phyloP scores from a whole-genome alignment of 1,140 invertebrate species.

The Carposina sasakii region DNA sequence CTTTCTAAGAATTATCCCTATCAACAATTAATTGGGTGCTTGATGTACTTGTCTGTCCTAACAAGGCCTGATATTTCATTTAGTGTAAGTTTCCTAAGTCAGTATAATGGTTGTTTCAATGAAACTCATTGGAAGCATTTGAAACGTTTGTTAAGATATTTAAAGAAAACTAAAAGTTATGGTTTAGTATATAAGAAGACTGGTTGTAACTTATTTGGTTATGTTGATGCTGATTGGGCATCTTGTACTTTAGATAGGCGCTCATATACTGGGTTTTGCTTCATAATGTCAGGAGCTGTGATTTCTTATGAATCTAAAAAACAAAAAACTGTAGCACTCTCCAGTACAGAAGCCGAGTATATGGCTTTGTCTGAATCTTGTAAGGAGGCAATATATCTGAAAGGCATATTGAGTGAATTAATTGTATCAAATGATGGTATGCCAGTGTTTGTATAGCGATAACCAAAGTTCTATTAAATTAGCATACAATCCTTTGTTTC shows the following conservation, averaged over 20 bases:
- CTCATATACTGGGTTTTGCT: slow-evolving; percentile 51
- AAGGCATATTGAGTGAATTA: background rate
- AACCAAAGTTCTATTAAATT: slow-evolving; percentile 20
- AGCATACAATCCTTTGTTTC: slow-evolving; percentile 15
- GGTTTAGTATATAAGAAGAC: slow-evolving; percentile 22
- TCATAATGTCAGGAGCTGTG: slow-evolving; percentile 30
- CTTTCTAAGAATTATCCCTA: slow-evolving; percentile 22
- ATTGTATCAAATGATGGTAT: background rate
- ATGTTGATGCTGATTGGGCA: slow-evolving; percentile 59
- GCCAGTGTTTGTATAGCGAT: slow-evolving; percentile 13
- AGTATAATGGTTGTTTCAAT: slow-evolving; percentile 51
- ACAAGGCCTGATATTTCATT: slow-evolving; percentile 67
- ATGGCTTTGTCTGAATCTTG: background rate
- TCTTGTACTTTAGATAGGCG: slow-evolving; percentile 39
- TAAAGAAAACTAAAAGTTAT: slow-evolving; percentile 41
- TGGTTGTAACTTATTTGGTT: too few relatives aligned
- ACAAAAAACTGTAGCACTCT: slow-evolving; percentile 20
- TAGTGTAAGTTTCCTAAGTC: slow-evolving; percentile 56
- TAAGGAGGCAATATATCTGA: slow-evolving; percentile 8
- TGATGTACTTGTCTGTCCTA: slow-evolving; percentile 56
- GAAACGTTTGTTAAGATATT: slow-evolving; percentile 60
- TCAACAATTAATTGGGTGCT: slow-evolving; percentile 23
- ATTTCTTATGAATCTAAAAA: slow-evolving; percentile 30
- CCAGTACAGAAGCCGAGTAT: slow-evolving; percentile 3
- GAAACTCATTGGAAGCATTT: slow-evolving; percentile 50